These are phyloP conservation scores for Peromyscus californicus DNA, from an alignment of 2,113 vertebrate species.

Conservation along the genomic window DNA sequence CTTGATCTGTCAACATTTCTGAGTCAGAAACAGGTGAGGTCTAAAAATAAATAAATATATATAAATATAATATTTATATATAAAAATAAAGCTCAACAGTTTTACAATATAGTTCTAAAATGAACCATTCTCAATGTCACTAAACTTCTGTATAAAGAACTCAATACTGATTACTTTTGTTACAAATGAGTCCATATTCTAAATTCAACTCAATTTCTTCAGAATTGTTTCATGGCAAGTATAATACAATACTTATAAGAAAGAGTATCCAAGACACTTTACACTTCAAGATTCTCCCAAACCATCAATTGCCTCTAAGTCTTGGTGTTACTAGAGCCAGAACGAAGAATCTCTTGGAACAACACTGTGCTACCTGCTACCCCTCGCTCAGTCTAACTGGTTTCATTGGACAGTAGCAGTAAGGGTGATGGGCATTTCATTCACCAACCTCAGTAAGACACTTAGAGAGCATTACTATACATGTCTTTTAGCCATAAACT, in stretches of 20 bases:
- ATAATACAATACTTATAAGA: background rate
- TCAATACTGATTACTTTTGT: background rate
- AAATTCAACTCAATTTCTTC: constrained; percentile 40
- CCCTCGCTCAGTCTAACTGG: background rate
- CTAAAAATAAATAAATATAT: constrained; percentile 63
- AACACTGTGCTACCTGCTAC: background rate
- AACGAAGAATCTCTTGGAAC: background rate
- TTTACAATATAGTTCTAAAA: background rate
- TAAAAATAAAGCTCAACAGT: constrained; percentile 4
- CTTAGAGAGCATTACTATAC: background rate
- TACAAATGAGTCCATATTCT: background rate
- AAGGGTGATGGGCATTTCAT: background rate
- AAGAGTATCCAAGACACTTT: constrained; percentile 6
- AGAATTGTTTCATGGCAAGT: constrained; percentile 43
- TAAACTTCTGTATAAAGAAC: background rate
- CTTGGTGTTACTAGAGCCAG: constrained; percentile 26
- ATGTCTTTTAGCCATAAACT: background rate
- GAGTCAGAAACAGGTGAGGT: constrained; percentile 77
- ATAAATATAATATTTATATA: too few species aligned
- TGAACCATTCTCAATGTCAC: constrained; percentile 5
- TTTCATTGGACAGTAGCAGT: background rate
- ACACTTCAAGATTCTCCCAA: constrained; percentile 46
- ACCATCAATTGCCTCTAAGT: background rate
- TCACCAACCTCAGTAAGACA: background rate
- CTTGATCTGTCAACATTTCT: constrained; percentile 79